phyloP scores from a whole-genome alignment of 2,888 invertebrate species.

The Sinohyriopsis cumingii region DNA sequence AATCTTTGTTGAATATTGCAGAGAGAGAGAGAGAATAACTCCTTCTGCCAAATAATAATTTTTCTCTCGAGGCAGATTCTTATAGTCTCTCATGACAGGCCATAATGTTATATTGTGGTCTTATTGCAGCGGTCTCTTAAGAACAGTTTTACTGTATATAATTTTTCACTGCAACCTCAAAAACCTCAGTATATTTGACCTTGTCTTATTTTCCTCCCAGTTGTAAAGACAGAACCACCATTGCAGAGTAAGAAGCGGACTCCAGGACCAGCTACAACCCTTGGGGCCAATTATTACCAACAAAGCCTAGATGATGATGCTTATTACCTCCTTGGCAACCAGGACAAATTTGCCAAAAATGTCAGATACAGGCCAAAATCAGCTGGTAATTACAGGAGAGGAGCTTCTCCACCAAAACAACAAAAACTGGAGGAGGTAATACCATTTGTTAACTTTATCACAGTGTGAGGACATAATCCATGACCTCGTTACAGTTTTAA shows the following conservation, averaged over 20 bases:
- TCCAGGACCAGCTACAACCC: conserved; percentile 48
- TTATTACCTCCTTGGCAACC: conserved; percentile 65
- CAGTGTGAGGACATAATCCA: too few species aligned
- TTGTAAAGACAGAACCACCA: conserved; percentile 57
- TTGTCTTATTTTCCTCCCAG: conserved; percentile 16
- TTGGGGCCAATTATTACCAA: conserved; percentile 50
- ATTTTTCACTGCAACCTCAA: too few species aligned
- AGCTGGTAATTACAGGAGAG: conserved; percentile 22
- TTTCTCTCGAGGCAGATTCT: too few species aligned
- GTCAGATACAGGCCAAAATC: conserved; percentile 54
- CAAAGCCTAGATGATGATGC: conserved; percentile 38
- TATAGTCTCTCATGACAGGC: too few species aligned
- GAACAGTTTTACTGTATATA: too few species aligned
- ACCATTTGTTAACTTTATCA: not conserved
- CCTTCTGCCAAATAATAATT: too few species aligned
- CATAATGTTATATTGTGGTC: too few species aligned
- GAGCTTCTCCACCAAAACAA: conserved; percentile 52
- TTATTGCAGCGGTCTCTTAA: too few species aligned
- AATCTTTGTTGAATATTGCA: too few species aligned
- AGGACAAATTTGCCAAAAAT: conserved; percentile 65
- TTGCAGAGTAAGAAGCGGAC: conserved; percentile 64
- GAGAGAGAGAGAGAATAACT: too few species aligned
- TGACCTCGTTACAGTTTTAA: too few species aligned
- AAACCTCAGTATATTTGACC: too few species aligned
- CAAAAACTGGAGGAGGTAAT: conserved; percentile 35